Base-by-base conservation (phyloP, 2,113 vertebrate genomes). In the Plestiodon gilberti region DNA sequence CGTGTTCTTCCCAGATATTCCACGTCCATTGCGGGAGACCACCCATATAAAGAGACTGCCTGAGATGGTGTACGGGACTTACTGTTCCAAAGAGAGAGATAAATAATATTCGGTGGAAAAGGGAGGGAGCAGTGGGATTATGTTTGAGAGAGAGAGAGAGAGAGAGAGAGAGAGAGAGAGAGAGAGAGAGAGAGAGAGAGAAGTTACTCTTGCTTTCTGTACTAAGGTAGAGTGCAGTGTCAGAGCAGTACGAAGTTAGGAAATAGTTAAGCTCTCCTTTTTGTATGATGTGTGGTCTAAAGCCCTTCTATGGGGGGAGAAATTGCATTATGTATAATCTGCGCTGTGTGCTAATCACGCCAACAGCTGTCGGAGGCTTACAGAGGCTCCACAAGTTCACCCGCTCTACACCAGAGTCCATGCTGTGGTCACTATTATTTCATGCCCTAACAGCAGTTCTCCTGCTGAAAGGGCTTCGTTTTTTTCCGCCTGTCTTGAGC, bases 1-100 rank as follows among this genome's bases (percentile, higher is more conserved):
- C 94, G 93, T 23, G 3, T 81, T 94, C 88, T 94, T 94, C 87
- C 90, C 90, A 93, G 91, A 91, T 95, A 93, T 74, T 79, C 77
- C 89, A 87, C 92, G 92, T 93, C 93, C 94, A 90, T 95, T 94
- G 92, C 67, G 33, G 78, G 87, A 52, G 94, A 95, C 94, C 94
- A 95, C 94, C 93, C 94, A 88, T 33, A 83, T 91, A 77, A 38
- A 23, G 3, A 77, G 69, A 91, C 71, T 40, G 91, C 78, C 64
- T 28, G 82, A 14, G 88, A 89, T 89, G 92, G 90, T 93, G 87
- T 82, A 90, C 25, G 65, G 87, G 85, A 87, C 92, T 87, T 89
- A 48, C 43, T 48, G 43, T 48, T 48, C 43, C 43, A 57, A 17
- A 57, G 10, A 57, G 17, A 57, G 81, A 35, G 87, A 87, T 93